Evolutionary conservation across 2,888 invertebrate genomes (phyloP), one percentile per base, ranked within the genome.

Genomic region (Plagiodera versicolora): DNA sequence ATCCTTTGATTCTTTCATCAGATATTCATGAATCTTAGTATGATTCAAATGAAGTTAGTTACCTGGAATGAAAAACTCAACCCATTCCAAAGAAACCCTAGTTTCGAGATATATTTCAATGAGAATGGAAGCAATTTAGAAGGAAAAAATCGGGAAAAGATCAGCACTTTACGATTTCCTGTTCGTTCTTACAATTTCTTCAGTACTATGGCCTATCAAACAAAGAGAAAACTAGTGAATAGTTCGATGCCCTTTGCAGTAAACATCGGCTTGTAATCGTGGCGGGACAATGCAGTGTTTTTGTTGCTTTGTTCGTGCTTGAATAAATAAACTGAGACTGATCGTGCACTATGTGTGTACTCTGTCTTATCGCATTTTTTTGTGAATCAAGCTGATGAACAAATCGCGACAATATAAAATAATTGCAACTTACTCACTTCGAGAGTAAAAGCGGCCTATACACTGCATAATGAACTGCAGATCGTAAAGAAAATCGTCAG

Each of bases 181-280:
- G 24, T 53, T 44, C 44, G n/a, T 20, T 44, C 19, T 24, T 53
- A 53, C 45, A 44, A 44, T 24, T 53, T 53, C 53, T 53, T 53
- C 53, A 24, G 19, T 18, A 53, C 17, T 16, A 44, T 44, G 35
- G 1, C 39, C 14, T 39, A 39, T 39, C 39, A 53, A 44, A 53
- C 53, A 53, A 44, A 53, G 53, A 28, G 45, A 30, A 45, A 44
- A 53, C 44, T 53, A 44, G 53, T 44, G 45, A 53, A 53, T 44
- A 51, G 60, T 52, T 50, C 60, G 39, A 19, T 52, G 60, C 19
- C 28, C 49, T 48, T 48, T 45, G 35, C 52, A 56, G 60, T 60
- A 60, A 60, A 60, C 60, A 60, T 56, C 35, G 48, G 48, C 56
- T 47, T 48, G 47, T 57, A 51, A 57, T 57, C 57, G 16, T 24